phyloP scores from a whole-genome alignment of 2,888 invertebrate genomes.

The Invenusta paracnida region DNA sequence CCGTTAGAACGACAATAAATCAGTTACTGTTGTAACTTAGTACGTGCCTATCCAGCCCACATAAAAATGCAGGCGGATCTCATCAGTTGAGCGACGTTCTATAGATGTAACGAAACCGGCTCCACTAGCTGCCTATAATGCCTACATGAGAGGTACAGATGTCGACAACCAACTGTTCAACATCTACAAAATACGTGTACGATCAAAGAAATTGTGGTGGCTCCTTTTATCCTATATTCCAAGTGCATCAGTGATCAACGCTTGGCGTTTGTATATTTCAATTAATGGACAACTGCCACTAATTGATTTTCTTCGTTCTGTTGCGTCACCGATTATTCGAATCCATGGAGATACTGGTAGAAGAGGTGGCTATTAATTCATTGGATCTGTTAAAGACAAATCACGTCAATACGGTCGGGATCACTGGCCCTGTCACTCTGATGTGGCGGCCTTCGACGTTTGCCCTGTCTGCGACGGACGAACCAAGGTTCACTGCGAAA shows the following conservation, averaged over 20 bases:
- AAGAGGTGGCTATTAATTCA: background rate
- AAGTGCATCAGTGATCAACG: background rate
- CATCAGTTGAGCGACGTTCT: background rate
- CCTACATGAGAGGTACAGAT: background rate
- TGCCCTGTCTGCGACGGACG: background rate
- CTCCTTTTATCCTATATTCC: background rate
- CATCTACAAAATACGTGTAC: background rate
- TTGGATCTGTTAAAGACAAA: background rate
- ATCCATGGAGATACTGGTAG: background rate
- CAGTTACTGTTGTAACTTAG: background rate
- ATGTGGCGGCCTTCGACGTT: background rate
- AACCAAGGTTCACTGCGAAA: conserved; percentile 22
- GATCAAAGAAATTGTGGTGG: conserved; percentile 26
- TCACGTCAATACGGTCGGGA: background rate
- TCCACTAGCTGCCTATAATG: background rate
- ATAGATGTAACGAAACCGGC: background rate
- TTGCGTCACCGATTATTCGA: background rate
- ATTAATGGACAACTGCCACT: background rate
- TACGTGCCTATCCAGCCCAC: background rate
- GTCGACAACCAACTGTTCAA: background rate
- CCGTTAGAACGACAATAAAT: background rate
- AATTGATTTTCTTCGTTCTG: background rate
- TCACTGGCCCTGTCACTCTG: conserved; percentile 23
- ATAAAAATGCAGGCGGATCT: background rate
- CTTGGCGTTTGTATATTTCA: background rate